These are phyloP conservation scores for Spheniscus mendiculus DNA, from an alignment of 2,113 vertebrate species.

Conservation along the genomic window DNA sequence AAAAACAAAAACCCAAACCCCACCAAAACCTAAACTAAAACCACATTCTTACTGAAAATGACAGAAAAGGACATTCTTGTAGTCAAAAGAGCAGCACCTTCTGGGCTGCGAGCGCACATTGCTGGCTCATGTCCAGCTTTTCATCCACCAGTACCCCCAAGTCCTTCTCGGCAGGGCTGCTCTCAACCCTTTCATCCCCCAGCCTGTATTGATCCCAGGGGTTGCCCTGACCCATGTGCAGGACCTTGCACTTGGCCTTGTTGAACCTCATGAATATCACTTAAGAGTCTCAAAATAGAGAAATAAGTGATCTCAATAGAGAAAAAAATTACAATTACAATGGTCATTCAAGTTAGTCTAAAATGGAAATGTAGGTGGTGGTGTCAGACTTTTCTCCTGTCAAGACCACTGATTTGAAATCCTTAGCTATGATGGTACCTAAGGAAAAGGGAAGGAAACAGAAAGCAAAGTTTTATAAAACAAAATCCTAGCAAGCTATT, in stretches of 20 bases:
- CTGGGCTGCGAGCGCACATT: rapidly evolving
- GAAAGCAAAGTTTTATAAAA: background rate
- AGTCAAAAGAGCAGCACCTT: too few relatives aligned
- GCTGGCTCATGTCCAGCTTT: rapidly evolving
- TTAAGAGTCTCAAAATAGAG: background rate
- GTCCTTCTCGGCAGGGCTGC: background rate
- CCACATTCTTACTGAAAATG: too few relatives aligned
- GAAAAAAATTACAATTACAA: background rate
- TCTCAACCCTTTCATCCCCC: background rate
- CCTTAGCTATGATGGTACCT: background rate
- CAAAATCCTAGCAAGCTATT: background rate
- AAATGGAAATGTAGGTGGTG: background rate
- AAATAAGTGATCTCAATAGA: background rate
- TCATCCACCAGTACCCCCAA: too few relatives aligned
- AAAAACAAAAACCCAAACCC: too few relatives aligned
- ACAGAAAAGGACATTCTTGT: too few relatives aligned
- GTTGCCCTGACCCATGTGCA: background rate
- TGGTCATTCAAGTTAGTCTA: background rate
- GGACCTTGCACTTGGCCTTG: background rate
- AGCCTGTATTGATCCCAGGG: rapidly evolving
- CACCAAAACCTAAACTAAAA: too few relatives aligned
- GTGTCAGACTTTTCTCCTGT: background rate
- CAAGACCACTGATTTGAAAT: background rate
- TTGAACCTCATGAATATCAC: background rate
- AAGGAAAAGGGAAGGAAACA: background rate